phyloP scores from a whole-genome alignment of 2,888 invertebrate species.

The Tribolium freemani region DNA sequence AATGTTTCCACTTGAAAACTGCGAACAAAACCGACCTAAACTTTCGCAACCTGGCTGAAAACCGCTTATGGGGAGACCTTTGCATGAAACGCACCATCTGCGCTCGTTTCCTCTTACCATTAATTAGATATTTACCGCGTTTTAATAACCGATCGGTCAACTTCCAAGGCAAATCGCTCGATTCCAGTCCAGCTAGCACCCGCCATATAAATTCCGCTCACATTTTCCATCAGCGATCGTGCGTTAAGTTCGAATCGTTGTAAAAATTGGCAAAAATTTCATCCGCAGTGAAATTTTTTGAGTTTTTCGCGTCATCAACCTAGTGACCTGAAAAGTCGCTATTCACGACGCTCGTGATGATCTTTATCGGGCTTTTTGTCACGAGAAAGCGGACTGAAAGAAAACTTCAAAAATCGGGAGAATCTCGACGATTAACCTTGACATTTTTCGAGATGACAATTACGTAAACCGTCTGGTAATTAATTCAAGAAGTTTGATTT shows the following conservation, averaged over 20 bases:
- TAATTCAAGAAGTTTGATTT: slow-evolving; percentile 2
- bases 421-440: not conserved
- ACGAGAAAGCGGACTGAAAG: not conserved
- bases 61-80: not conserved
- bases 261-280: not conserved
- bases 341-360: slow-evolving; percentile 1
- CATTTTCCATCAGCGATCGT: slow-evolving; percentile 1
- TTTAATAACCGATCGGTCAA: not conserved
- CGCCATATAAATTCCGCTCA: not conserved
- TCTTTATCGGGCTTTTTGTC: slow-evolving; percentile 1
- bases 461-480: slow-evolving; percentile 8
- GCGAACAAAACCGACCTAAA: not conserved
- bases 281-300: slow-evolving; percentile 2
- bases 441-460: slow-evolving; percentile 6
- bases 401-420: not conserved
- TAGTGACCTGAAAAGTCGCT: slow-evolving; percentile 11
- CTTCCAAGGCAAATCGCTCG: slow-evolving; percentile 11
- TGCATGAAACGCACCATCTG: not conserved
- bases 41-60: not conserved
- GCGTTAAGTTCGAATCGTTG: slow-evolving; percentile 7
- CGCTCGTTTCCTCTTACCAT: slow-evolving; percentile 1
- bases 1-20: not conserved
- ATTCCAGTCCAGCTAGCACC: not conserved
- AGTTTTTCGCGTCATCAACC: slow-evolving; percentile 8
- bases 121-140: not conserved